These are phyloP conservation scores for Desmodus rotundus DNA, from an alignment of 2,113 vertebrate genomes.

Conservation along the genomic window DNA sequence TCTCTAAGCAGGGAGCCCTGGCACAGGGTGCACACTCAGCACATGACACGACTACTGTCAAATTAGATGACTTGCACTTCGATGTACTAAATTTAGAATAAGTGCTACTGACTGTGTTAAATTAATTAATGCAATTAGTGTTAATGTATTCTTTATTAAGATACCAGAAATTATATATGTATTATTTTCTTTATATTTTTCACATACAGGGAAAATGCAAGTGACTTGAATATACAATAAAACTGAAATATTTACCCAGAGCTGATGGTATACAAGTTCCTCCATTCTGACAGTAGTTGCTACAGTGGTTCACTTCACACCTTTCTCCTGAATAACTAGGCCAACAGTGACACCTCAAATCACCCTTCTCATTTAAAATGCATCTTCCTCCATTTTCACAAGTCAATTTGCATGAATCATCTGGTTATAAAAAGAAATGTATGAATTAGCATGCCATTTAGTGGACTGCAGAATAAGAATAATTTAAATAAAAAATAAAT, in stretches of 20 bases:
- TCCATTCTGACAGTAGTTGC: constrained; percentile 95
- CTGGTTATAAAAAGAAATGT: constrained; percentile 78
- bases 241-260: constrained; percentile 84
- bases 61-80: neutral
- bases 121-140: neutral
- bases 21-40: neutral
- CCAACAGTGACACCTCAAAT: constrained; percentile 95
- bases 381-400: constrained; percentile 98
- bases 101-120: neutral
- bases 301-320: constrained; percentile 96
- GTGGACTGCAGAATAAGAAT: neutral
- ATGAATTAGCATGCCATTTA: neutral
- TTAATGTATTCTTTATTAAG: neutral
- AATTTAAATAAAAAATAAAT: neutral
- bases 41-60: neutral
- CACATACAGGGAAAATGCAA: neutral
- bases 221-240: neutral
- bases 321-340: constrained; percentile 95
- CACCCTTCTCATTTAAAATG: constrained; percentile 94
- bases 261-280: constrained; percentile 93
- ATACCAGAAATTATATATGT: neutral
- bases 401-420: constrained; percentile 90
- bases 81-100: neutral
- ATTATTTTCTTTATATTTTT: neutral
- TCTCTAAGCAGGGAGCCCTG: neutral